These are phyloP conservation scores for Diaphora mendica DNA, from an alignment of 2,888 invertebrate species.

Conservation along the genomic window DNA sequence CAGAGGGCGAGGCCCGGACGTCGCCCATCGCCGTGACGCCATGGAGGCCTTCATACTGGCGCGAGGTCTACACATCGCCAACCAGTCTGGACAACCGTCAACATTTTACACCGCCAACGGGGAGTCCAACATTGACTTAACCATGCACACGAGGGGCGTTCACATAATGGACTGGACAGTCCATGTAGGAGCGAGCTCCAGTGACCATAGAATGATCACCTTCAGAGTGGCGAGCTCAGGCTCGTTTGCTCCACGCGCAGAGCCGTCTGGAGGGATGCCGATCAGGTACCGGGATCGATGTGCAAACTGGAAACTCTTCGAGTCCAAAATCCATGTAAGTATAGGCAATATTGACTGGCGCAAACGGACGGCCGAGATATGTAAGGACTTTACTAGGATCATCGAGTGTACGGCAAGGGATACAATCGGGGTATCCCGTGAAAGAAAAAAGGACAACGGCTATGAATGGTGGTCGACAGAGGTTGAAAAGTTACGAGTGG, in stretches of 20 bases:
- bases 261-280: background rate
- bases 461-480: background rate
- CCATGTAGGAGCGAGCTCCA: conserved; percentile 22
- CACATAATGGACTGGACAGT: conserved; percentile 25
- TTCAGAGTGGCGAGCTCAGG: background rate
- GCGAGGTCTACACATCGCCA: background rate
- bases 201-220: conserved; percentile 45
- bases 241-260: too few species aligned
- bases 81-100: background rate
- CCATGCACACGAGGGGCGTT: conserved; percentile 25
- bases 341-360: background rate
- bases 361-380: too few species aligned
- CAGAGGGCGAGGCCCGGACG: too few species aligned
- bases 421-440: background rate
- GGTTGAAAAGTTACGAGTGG: background rate
- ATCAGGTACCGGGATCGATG: background rate
- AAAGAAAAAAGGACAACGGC: background rate
- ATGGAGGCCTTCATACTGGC: background rate
- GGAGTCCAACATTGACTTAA: conserved; percentile 47
- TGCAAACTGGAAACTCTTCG: background rate
- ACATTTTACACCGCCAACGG: conserved; percentile 37
- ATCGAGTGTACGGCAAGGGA: background rate
- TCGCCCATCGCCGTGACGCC: too few species aligned
- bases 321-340: background rate
- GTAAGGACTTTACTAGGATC: background rate